phyloP scores from a whole-genome alignment of 2,888 invertebrate genomes.

The Apodemia zela region DNA sequence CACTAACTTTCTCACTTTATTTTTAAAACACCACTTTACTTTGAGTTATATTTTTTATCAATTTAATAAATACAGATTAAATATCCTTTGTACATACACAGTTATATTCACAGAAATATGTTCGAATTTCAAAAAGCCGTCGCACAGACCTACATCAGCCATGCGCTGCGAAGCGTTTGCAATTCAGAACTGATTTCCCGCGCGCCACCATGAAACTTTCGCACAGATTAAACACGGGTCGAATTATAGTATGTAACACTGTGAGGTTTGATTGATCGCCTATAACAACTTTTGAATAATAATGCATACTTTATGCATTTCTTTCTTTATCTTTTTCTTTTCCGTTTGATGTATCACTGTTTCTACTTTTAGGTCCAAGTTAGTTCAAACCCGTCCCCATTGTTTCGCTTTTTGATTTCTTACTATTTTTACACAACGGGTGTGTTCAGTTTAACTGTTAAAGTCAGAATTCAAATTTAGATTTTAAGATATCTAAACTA shows the following conservation, averaged over 20 bases:
- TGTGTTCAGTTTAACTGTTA: too few relatives aligned
- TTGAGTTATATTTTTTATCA: neutral
- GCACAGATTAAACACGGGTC: conserved; percentile 10
- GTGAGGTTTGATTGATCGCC: conserved; percentile 13
- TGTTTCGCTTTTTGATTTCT: neutral
- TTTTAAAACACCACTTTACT: neutral
- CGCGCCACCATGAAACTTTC: conserved; percentile 12
- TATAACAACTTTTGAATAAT: conserved; percentile 5
- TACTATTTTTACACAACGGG: neutral
- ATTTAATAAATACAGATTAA: neutral
- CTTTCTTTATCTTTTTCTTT: neutral
- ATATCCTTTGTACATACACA: neutral
- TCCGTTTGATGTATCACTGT: neutral
- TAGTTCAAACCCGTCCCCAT: neutral
- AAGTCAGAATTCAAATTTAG: too few relatives aligned
- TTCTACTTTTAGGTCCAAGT: neutral
- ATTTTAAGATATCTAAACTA: too few relatives aligned
- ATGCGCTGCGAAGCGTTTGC: conserved; percentile 14
- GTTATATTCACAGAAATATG: conserved; percentile 1
- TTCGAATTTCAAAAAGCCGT: conserved; percentile 11
- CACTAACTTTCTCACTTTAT: too few relatives aligned
- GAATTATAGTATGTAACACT: conserved; percentile 3
- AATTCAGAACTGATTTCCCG: conserved; percentile 15
- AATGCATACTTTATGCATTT: conserved; percentile 11
- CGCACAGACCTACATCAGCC: neutral